These are phyloP conservation scores for Marisa cornuarietis DNA, from an alignment of 1,140 invertebrate genomes.

Conservation along the genomic window DNA sequence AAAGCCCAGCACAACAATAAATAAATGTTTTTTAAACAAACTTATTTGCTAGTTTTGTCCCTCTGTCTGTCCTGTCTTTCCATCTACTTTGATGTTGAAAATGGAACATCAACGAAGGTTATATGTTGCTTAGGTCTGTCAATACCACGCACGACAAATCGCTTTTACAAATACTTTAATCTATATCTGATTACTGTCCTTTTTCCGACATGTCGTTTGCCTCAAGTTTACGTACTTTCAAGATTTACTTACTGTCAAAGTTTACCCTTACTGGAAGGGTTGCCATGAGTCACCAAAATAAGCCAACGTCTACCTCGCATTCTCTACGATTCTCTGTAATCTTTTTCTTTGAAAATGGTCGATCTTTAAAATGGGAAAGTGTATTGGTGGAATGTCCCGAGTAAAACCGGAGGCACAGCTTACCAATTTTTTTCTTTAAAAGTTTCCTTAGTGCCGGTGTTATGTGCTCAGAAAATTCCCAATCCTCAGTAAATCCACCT, in stretches of 20 bases:
- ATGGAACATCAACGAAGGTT: neutral
- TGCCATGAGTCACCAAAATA: neutral
- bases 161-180: neutral
- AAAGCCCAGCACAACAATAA: no score
- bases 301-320: no score
- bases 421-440: no score
- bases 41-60: neutral
- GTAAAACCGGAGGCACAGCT: no score
- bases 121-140: neutral
- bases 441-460: no score
- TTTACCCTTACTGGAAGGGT: neutral
- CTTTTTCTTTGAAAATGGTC: no score
- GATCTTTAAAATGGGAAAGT: no score
- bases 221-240: neutral
- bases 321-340: no score
- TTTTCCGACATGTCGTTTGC: neutral
- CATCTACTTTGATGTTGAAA: neutral
- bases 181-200: neutral
- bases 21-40: no score
- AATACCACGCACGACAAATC: neutral
- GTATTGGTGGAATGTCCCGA: no score
- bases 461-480: no score
- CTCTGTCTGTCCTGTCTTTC: neutral
- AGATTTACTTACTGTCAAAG: neutral
- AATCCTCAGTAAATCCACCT: no score